These are phyloP conservation scores for Papilio gigon DNA, from an alignment of 2,888 invertebrate genomes.

Conservation along the genomic window DNA sequence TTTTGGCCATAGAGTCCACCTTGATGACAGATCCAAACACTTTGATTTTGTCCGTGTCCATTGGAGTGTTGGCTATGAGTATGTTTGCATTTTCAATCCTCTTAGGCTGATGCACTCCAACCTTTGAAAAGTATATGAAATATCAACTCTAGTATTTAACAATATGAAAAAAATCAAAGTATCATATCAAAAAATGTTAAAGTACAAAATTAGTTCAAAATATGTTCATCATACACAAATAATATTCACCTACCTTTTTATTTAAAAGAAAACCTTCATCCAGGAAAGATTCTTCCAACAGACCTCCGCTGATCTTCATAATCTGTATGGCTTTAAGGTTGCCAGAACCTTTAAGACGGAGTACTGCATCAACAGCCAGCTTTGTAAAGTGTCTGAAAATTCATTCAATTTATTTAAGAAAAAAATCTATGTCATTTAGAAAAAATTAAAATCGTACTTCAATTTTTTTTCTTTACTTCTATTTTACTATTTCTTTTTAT, in stretches of 20 bases:
- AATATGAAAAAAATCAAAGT: too few species aligned
- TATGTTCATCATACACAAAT: too few species aligned
- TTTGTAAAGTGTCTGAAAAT: constrained; percentile 90
- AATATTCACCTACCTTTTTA: constrained; percentile 86
- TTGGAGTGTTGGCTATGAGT: constrained; percentile 99
- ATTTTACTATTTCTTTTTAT: too few species aligned
- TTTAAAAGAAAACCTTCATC: constrained; percentile 97
- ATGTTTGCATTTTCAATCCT: constrained; percentile 97
- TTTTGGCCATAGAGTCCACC: constrained; percentile 95
- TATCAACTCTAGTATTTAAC: too few species aligned
- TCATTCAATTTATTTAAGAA: neutral
- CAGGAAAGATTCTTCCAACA: constrained; percentile 96
- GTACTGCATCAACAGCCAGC: constrained; percentile 96
- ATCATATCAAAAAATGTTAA: too few species aligned
- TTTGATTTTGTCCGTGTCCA: constrained; percentile 99
- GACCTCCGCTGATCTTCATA: constrained; percentile 97
- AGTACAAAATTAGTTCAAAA: too few species aligned
- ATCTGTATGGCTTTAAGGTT: constrained; percentile 98
- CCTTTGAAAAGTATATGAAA: constrained; percentile 57
- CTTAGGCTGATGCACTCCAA: constrained; percentile 98
- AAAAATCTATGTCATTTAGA: too few species aligned
- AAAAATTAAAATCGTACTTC: too few species aligned
- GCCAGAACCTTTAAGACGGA: constrained; percentile 97
- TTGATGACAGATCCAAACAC: constrained; percentile 98
- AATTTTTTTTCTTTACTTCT: neutral